phyloP scores from a whole-genome alignment of 2,888 invertebrate genomes.

The Lottia gigantea region DNA sequence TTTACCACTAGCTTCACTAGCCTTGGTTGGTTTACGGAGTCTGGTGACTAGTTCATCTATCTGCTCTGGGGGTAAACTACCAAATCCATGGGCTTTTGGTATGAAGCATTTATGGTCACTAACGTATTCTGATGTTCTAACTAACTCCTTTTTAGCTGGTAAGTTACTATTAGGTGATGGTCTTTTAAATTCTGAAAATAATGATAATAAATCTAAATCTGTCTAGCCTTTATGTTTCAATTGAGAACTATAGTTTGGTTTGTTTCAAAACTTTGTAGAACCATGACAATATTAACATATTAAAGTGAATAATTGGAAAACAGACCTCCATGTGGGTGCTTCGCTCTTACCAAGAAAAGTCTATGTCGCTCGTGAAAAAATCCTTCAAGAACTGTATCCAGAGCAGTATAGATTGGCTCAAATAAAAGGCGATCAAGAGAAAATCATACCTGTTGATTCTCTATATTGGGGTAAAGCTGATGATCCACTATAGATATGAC shows the following conservation, averaged over 20 bases:
- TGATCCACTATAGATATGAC: constrained; percentile 56
- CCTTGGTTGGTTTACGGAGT: constrained; percentile 42
- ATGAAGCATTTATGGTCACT: constrained; percentile 51
- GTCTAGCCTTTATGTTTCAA: no score
- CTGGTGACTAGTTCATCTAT: constrained; percentile 43
- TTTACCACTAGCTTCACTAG: constrained; percentile 39
- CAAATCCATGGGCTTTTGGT: constrained; percentile 56
- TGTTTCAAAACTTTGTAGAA: no score
- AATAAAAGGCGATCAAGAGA: neutral
- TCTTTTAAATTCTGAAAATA: constrained; percentile 31
- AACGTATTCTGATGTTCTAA: constrained; percentile 48
- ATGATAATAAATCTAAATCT: no score
- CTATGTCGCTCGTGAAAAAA: no score
- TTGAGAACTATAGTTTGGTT: no score
- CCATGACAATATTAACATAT: no score
- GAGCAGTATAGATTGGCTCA: no score
- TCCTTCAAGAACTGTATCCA: no score
- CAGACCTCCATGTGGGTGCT: no score
- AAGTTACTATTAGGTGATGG: constrained; percentile 34
- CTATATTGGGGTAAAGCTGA: constrained; percentile 25
- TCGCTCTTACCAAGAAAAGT: no score
- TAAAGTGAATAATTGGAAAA: no score
- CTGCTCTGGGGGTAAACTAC: constrained; percentile 44
- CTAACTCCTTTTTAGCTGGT: constrained; percentile 40
- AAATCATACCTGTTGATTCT: constrained; percentile 24